These are phyloP conservation scores for Apistogramma diplotaenia DNA, from an alignment of 2,113 vertebrate genomes.

Conservation along the genomic window DNA sequence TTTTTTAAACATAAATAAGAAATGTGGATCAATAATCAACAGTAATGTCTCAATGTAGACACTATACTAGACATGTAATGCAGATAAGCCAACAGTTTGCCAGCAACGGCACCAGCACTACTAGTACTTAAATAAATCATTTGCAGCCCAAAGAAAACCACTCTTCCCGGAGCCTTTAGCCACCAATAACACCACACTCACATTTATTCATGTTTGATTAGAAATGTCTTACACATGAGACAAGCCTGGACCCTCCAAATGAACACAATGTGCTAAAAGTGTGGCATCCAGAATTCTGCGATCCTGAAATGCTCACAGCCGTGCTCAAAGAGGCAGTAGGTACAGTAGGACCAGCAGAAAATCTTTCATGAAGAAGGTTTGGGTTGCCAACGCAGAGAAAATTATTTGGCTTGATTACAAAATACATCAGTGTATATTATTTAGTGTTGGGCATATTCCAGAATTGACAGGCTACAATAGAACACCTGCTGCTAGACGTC, in stretches of 20 bases:
- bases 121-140: background rate
- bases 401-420: background rate
- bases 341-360: background rate
- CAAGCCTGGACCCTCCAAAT: background rate
- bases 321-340: background rate
- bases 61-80: background rate
- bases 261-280: background rate
- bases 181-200: background rate
- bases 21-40: too few species aligned
- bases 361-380: background rate
- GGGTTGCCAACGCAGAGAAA: background rate
- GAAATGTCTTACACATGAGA: background rate
- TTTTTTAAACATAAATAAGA: too few species aligned
- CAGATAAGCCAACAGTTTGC: background rate
- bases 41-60: too few species aligned
- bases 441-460: background rate
- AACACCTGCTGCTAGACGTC: background rate
- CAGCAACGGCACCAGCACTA: background rate
- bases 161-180: background rate
- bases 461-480: background rate
- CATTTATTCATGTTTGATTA: background rate
- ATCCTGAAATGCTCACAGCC: background rate
- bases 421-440: background rate
- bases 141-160: background rate
- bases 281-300: background rate